phyloP scores from a whole-genome alignment of 2,888 invertebrate species.

The Plutella xylostella region DNA sequence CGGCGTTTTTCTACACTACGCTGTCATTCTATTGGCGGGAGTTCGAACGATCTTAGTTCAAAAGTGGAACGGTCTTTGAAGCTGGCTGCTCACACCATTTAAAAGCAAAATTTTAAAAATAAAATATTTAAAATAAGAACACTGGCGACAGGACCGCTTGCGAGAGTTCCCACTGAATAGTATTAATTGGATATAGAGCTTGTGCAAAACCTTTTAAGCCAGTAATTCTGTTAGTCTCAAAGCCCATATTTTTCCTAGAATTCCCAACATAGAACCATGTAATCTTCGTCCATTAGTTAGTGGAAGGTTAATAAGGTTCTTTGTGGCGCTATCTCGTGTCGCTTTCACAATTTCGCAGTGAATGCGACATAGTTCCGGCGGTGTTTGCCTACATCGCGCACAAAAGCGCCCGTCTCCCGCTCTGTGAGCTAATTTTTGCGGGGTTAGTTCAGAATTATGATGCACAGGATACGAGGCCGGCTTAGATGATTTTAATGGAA shows the following conservation, averaged over 20 bases:
- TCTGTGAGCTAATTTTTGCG: slow-evolving; percentile 44
- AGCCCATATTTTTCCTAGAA: too few species aligned
- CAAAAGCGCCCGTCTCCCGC: slow-evolving; percentile 31
- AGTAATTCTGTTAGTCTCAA: too few species aligned
- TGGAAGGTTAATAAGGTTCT: slow-evolving; percentile 61
- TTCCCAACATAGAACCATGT: neutral
- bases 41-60: slow-evolving; percentile 23
- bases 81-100: too few species aligned
- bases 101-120: too few species aligned
- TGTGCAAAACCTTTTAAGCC: too few species aligned
- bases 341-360: slow-evolving; percentile 56
- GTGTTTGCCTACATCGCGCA: slow-evolving; percentile 46
- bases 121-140: too few species aligned
- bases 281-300: slow-evolving; percentile 36
- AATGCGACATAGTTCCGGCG: too few species aligned
- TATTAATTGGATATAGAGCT: too few species aligned
- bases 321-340: slow-evolving; percentile 45
- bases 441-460: slow-evolving; percentile 48
- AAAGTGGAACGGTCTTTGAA: too few species aligned
- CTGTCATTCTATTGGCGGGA: slow-evolving; percentile 39
- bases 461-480: slow-evolving; percentile 15
- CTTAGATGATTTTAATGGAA: slow-evolving; percentile 1
- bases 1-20: slow-evolving; percentile 28
- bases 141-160: too few species aligned
- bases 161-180: too few species aligned